Evolutionary conservation across 2,797 vertebrate species (phyloP).

Genomic region (Danio albolineatus): DNA sequence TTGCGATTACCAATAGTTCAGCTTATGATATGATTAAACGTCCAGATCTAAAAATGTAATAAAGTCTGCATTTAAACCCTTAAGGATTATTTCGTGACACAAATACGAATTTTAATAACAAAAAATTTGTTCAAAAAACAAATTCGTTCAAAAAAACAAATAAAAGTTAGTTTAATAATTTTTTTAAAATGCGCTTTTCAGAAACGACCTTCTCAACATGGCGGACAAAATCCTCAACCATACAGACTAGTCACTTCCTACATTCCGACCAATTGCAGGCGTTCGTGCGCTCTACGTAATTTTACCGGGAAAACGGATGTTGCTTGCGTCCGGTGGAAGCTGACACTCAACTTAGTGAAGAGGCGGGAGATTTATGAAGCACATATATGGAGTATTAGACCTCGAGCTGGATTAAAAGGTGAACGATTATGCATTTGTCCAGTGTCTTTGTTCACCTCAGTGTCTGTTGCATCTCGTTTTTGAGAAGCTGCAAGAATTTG

Average conservation of each 20-base stretch:
- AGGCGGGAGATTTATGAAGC: slow-evolving; percentile 76
- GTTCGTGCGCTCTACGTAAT: slow-evolving; percentile 9
- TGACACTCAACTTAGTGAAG: slow-evolving; percentile 58
- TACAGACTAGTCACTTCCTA: slow-evolving; percentile 17
- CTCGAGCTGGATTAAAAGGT: slow-evolving; percentile 33
- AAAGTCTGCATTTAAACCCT: too few relatives aligned
- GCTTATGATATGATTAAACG: too few relatives aligned
- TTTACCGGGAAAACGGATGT: slow-evolving; percentile 63
- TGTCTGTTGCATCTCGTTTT: too few relatives aligned
- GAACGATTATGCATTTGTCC: neutral
- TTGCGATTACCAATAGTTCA: too few relatives aligned
- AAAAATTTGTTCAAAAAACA: too few relatives aligned
- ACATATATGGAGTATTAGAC: neutral
- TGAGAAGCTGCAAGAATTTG: neutral
- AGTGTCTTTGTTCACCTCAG: neutral
- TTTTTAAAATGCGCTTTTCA: neutral
- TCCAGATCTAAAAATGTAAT: too few relatives aligned
- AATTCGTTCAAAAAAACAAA: too few relatives aligned
- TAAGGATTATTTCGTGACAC: too few relatives aligned
- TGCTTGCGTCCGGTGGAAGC: slow-evolving; percentile 56
- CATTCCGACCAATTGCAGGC: slow-evolving; percentile 48
- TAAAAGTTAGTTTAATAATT: too few relatives aligned
- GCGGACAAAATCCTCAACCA: neutral
- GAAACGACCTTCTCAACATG: slow-evolving; percentile 38
- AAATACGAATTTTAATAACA: too few relatives aligned